Base-by-base conservation (phyloP, 2,113 vertebrate genomes). In the Alligator mississippiensis region DNA sequence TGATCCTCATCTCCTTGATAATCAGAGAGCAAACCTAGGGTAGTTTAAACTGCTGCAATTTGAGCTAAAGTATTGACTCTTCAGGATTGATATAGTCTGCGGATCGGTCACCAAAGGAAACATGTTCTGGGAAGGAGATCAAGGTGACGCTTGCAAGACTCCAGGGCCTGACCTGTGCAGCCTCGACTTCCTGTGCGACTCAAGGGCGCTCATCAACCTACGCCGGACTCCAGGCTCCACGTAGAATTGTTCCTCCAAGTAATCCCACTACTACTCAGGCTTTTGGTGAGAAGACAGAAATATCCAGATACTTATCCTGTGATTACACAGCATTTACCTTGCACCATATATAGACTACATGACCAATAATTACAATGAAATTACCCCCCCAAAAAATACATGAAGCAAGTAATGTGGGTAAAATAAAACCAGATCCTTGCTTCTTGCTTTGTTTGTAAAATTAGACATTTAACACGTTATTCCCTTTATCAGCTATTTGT, bases 401-500 rank as follows among this genome's bases (percentile, higher is more conserved):
- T 77, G 47, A 72, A 61, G 59, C n/a, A 87, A 95, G 87, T 47
- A 72, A 28, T 68, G 66, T 3, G 3, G 34, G 89, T 86, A 88
- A 96, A 93, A 91, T 72, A 92, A 93, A 80, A 4, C 5, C 22
- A 89, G 83, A 64, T 55, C 19, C 10, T 86, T 86, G 86, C 60
- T 87, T 84, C 61, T 82, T 55, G 38, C 27, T 77, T 95, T 95
- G 92, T 95, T 97, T 96, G 93, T 93, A 79, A 96, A 97, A 97
- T 97, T 93, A 96, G 85, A 85, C 96, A 89, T 97, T 96, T 95
- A 96, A 85, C 95, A 92, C 57, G 24, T 84, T 89, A 84, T 97
- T 96, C 92, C 80, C 82, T 97, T 97, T 96, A 95, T 97, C 96
- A 92, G 85, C 92, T 96, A 96, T 98, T 97, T 96, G 91, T 98